Base-by-base conservation (phyloP, 2,113 vertebrate genomes). In the Nicator chloris region DNA sequence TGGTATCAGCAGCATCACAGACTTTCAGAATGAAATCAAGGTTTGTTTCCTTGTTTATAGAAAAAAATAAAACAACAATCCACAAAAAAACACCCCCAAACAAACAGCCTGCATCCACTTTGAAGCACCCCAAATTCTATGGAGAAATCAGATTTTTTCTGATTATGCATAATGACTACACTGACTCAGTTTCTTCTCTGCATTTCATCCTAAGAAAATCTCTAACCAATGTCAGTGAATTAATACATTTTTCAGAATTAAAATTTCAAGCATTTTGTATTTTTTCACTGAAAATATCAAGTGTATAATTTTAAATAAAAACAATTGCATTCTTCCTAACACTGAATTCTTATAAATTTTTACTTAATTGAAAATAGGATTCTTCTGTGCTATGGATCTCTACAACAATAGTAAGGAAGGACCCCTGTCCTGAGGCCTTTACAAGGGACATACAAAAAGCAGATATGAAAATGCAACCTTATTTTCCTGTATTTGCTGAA, bases 71-170 rank as follows among this genome's bases (percentile, higher is more conserved):
- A 35, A 10, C 23, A 42, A 16, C 5, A 39, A 45, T 3, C 3
- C 21, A 12, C 11, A 6, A 51, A 14, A 40, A n/a, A 6, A 1
- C 11, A 47, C 4, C 10, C 8, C 35, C 4, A 49, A 69, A 24
- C 2, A 2, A 14, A 4, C 28, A 50, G 1, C 14, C 9, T 26
- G 4, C 2, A 2, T 5, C 2, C 15, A 26, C 9, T 44, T 71
- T 35, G 82, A 54, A 68, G 4, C 5, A 16, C 33, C 56, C 16
- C 1, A 3, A 42, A 23, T 54, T 85, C 23, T 66, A 20, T 18
- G 9, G 17, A 33, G 23, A 86, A 69, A 54, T 33, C 22, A 18
- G 4, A 4, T 59, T 68, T 56, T 42, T 57, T 15, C 50, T 75
- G 30, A 19, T 37, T 45, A 35, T 2, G 1, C 9, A 10, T 69